Evolutionary conservation across 2,888 invertebrate genomes (phyloP), one percentile per base, ranked within the genome.

Genomic region (Alsophila aescularia): DNA sequence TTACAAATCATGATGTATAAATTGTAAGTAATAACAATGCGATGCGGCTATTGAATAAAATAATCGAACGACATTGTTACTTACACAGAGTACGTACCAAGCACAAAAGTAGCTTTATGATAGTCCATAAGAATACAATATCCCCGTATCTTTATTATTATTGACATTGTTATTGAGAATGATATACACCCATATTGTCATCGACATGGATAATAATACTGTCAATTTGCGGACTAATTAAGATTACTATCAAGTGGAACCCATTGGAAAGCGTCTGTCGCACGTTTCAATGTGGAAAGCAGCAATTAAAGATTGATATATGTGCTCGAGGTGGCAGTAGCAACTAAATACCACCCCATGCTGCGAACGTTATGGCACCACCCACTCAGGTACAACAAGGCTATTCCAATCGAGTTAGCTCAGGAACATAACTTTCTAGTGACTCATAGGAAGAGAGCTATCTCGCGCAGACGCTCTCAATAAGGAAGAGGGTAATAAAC

Each of bases 401-500:
- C 79, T 87, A 83, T 83, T 80, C 76, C 79, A 81, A 84, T 81
- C 83, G 81, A 87, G 82, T 88, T 85, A 83, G 80, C 79, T 79
- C 77, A 81, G 84, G 87, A 86, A 85, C 85, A 89, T 90, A 73
- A 86, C 90, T 91, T 90, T 90, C 90, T 90, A 90, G 85, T 91
- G 90, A 91, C 78, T 91, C 90, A 91, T 89, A 90, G 90, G 90
- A 91, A 90, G 90, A 87, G 88, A 88, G 87, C 87, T 87, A 90
- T 90, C 90, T 87, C 75, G 81, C 78, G 70, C 90, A 90, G 90
- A 90, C 90, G 88, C 77, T 89, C 89, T 90, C 91, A 90, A 91
- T 91, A 89, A 91, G 91, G 91, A 91, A 90, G 90, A 85, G 87
- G 85, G 88, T 84, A 91, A 91, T 91, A 90, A 91, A 90, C 89